Conservation (phyloP, 2,888 invertebrate species). For the Malthinus seriepunctatus region DNA sequence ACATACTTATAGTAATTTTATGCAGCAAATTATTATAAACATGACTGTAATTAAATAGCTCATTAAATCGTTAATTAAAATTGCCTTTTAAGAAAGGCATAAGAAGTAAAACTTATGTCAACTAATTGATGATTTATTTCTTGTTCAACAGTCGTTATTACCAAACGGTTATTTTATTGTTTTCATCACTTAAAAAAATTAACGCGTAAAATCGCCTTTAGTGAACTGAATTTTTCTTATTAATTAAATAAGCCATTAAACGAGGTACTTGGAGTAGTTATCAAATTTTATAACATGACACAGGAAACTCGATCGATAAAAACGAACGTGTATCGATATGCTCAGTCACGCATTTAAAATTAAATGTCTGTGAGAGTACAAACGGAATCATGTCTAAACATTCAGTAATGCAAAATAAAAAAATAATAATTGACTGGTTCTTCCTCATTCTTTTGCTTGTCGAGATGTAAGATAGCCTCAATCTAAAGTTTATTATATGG, state of each 20-base stretch:
- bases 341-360: slow-evolving; percentile 19
- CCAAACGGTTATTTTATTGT: too few species aligned
- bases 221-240: slow-evolving; percentile 36
- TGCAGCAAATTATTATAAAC: too few species aligned
- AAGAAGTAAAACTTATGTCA: too few species aligned
- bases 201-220: too few species aligned
- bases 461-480: slow-evolving; percentile 6
- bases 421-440: slow-evolving; percentile 12
- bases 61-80: too few species aligned
- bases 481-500: slow-evolving; percentile 7
- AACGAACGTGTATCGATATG: slow-evolving; percentile 11
- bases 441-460: slow-evolving; percentile 14
- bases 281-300: slow-evolving; percentile 35
- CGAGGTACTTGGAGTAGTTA: slow-evolving; percentile 38
- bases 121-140: too few species aligned
- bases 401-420: slow-evolving; percentile 15
- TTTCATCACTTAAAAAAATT: too few species aligned
- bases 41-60: too few species aligned
- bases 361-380: slow-evolving; percentile 13
- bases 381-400: slow-evolving; percentile 15
- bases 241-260: slow-evolving; percentile 37
- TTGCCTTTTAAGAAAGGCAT: too few species aligned
- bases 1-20: too few species aligned
- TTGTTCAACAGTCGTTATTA: too few species aligned
- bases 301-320: slow-evolving; percentile 30